Conservation (phyloP, 1,140 invertebrate genomes). For the Nilaparvata lugens region DNA sequence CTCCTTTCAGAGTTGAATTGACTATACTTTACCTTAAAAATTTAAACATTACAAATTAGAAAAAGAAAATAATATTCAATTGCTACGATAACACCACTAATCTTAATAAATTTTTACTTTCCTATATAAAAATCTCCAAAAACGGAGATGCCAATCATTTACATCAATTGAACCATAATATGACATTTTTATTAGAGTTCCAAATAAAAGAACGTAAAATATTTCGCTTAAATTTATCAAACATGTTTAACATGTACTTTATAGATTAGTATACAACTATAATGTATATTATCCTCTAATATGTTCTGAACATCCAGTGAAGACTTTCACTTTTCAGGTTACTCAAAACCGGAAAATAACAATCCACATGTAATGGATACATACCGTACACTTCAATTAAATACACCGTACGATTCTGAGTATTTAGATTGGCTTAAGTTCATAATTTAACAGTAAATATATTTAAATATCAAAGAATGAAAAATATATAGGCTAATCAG, state of each 20-base stretch:
- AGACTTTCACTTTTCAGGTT: background rate
- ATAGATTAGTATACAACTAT: constrained; percentile 12
- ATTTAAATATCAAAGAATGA: too few species aligned
- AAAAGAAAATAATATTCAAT: constrained; percentile 12
- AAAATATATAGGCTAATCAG: too few species aligned
- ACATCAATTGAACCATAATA: background rate
- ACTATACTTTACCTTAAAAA: background rate
- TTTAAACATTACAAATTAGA: constrained; percentile 6
- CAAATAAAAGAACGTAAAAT: constrained; percentile 28
- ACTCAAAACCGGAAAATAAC: background rate
- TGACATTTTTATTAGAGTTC: constrained; percentile 20
- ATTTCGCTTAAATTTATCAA: constrained; percentile 23
- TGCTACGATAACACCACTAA: constrained; percentile 16
- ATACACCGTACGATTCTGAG: too few species aligned
- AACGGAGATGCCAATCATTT: constrained; percentile 13
- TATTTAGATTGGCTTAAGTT: too few species aligned
- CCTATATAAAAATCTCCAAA: constrained; percentile 10
- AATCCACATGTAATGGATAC: too few species aligned
- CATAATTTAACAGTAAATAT: too few species aligned
- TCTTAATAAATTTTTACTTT: constrained; percentile 15
- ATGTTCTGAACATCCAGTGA: background rate
- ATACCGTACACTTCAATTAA: too few species aligned
- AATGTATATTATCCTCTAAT: background rate
- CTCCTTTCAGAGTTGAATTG: background rate
- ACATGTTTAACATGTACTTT: constrained; percentile 31